Base-by-base conservation (phyloP, 2,797 vertebrate species). In the Coregonus suidteri region DNA sequence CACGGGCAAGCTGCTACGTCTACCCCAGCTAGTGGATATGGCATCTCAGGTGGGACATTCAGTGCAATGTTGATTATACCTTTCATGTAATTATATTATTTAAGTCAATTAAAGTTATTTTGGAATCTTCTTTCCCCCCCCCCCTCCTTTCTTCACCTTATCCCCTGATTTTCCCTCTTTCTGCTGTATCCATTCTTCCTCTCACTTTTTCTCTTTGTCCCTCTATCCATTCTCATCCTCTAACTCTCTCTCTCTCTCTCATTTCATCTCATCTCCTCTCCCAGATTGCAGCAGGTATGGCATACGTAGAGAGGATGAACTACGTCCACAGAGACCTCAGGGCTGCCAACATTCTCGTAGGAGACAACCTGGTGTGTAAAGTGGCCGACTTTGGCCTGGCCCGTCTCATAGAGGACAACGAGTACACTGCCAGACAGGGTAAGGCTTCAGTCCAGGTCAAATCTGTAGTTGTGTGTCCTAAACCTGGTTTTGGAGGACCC, bases 271-370 rank as follows among this genome's bases (percentile, higher is more conserved):
- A 47, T 47, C 3, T 47, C 41, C 11, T 37, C 14, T 75, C 83
- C 51, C 92, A 93, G 98, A 98, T 99, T 87, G 96, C 98, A 83
- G 98, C 99, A 85, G 98, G 98, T 75, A 99, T 99, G 98, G 98
- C 98, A 73, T 99, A 98, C 93, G 99, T 99, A 79, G 98, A 99
- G 95, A 95, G 97, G 93, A 99, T 98, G 97, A 99, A 99, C 93
- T 99, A 99, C 93, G 98, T 99, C 91, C 98, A 99, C 90, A 93
- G 98, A 92, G 98, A 99, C 90, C 95, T 99, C 88, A 95, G 98
- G 84, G 97, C 97, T 79, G 98, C 97, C 88, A 99, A 99, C 93
- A 99, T 99, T 83, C 95, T 99, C 88, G 98, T 99, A 83, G 96
- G 96, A 71, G 97, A 99, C 87, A 99, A 97, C 93, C 94, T 98